phyloP scores from a whole-genome alignment of 2,113 vertebrate genomes.

The Nanger granti region DNA sequence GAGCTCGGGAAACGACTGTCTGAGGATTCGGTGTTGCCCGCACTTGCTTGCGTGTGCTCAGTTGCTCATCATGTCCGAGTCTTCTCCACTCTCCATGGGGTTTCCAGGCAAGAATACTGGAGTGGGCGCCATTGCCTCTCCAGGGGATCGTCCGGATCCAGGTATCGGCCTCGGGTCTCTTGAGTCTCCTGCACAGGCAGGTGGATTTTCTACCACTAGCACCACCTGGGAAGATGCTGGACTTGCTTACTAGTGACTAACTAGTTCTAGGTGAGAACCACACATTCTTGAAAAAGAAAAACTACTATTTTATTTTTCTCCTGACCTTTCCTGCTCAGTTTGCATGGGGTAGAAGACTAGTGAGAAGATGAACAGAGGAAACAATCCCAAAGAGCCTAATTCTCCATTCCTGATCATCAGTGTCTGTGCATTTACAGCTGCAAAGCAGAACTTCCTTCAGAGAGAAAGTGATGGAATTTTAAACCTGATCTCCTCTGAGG shows the following conservation, averaged over 20 bases:
- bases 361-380: not conserved
- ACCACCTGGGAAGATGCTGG: not conserved
- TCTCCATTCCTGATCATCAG: not conserved
- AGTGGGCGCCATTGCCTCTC: not conserved
- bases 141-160: not conserved
- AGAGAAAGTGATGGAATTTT: not conserved
- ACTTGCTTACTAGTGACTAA: not conserved
- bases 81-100: not conserved
- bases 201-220: not conserved
- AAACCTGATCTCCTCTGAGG: not conserved
- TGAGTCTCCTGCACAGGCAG: not conserved
- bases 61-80: not conserved
- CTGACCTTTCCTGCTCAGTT: not conserved
- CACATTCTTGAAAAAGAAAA: not conserved
- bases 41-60: not conserved
- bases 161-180: not conserved
- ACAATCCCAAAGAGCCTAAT: not conserved
- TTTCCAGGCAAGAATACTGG: not conserved
- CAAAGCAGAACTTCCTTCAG: not conserved
- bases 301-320: not conserved
- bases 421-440: not conserved
- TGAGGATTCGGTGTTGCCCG: not conserved
- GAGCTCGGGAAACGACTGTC: fast-evolving
- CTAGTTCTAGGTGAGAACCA: not conserved
- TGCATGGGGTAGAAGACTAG: not conserved